phyloP scores from a whole-genome alignment of 2,888 invertebrate genomes.

The Eutolmus rufibarbis region DNA sequence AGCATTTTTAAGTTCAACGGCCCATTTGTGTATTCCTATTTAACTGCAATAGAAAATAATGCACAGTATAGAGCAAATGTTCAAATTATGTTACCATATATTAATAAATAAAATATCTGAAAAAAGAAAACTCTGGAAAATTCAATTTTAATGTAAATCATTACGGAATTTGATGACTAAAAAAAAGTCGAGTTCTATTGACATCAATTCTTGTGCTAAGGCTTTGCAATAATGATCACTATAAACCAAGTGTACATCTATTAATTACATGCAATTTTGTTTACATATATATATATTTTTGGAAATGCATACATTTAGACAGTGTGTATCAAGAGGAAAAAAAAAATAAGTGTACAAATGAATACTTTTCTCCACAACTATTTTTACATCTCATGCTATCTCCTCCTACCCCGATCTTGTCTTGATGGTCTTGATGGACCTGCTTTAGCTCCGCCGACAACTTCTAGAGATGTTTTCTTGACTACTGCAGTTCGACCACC shows the following conservation, averaged over 20 bases:
- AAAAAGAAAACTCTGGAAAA: background rate
- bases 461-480: background rate
- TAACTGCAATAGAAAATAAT: slow-evolving; percentile 45
- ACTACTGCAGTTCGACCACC: background rate
- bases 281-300: background rate
- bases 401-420: background rate
- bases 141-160: background rate
- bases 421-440: background rate
- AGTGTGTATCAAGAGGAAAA: background rate
- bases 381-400: background rate
- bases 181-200: too few relatives aligned
- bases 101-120: background rate
- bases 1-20: slow-evolving; percentile 54
- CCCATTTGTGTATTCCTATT: slow-evolving; percentile 57
- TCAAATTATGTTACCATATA: background rate
- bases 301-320: background rate
- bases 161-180: background rate
- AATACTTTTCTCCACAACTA: background rate
- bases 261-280: background rate
- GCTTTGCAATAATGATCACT: too few relatives aligned
- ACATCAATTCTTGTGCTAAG: too few relatives aligned
- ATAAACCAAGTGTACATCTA: too few relatives aligned
- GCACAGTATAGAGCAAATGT: background rate
- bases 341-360: background rate
- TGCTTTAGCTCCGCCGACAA: background rate